Evolutionary conservation across 2,797 vertebrate genomes (phyloP).

Genomic region (Harpagifer antarcticus): DNA sequence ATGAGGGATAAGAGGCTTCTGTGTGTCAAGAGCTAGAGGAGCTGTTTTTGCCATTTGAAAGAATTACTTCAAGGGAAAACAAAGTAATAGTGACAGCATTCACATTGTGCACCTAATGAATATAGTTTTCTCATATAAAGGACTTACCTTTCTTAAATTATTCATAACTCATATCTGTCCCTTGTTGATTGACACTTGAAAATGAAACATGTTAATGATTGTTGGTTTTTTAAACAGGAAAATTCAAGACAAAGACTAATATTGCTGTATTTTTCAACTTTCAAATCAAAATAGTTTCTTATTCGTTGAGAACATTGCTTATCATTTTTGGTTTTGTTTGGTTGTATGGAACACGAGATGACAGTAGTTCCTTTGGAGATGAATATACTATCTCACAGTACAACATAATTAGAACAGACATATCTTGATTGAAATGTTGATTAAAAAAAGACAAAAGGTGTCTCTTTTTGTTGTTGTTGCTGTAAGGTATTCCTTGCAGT

Average conservation of each 20-base stretch:
- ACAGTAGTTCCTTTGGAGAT: too few relatives aligned
- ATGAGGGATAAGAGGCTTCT: constrained; percentile 78
- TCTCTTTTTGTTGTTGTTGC: neutral
- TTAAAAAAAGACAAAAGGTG: neutral
- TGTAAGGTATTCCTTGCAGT: neutral
- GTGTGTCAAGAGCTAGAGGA: constrained; percentile 66
- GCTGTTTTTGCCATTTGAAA: constrained; percentile 72
- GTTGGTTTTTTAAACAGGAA: neutral
- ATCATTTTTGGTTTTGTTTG: neutral
- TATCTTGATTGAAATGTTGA: neutral
- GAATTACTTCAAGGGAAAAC: constrained; percentile 68
- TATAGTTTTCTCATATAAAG: constrained; percentile 33
- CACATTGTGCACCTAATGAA: constrained; percentile 45
- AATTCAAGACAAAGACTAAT: constrained; percentile 12
- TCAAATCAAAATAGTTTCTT: constrained; percentile 11
- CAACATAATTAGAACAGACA: neutral
- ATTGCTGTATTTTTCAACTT: constrained; percentile 13
- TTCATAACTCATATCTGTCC: constrained; percentile 22
- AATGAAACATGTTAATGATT: neutral
- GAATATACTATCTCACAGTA: neutral
- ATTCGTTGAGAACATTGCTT: neutral
- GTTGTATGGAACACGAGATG: neutral
- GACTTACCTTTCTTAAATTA: constrained; percentile 15
- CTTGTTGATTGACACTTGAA: constrained; percentile 19
- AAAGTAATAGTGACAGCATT: constrained; percentile 65